Evolutionary conservation across 2,888 invertebrate species (phyloP).

Genomic region (Acanthacorydalis orientalis): DNA sequence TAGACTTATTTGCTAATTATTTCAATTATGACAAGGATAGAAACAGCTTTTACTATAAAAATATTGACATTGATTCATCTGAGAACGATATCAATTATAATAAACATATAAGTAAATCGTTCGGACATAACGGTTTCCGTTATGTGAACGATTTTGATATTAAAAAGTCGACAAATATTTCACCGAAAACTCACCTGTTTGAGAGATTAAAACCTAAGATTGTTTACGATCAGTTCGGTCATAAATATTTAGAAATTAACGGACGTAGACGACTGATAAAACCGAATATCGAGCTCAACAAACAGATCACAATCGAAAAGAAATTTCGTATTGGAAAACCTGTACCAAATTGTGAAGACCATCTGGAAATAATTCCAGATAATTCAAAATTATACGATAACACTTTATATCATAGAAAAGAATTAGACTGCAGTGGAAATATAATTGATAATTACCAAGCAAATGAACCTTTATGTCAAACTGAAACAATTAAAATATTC

Average conservation of each 20-base stretch:
- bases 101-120: neutral
- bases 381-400: neutral
- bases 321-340: neutral
- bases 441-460: neutral
- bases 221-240: slow-evolving; percentile 16
- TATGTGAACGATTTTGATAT: neutral
- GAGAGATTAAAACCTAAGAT: slow-evolving; percentile 6
- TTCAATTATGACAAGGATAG: neutral
- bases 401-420: slow-evolving; percentile 1
- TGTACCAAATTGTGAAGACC: neutral
- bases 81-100: neutral
- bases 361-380: neutral
- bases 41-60: neutral
- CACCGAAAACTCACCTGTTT: neutral
- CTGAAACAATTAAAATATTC: slow-evolving; percentile 6
- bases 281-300: slow-evolving; percentile 12
- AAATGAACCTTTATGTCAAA: slow-evolving; percentile 4
- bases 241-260: slow-evolving; percentile 19
- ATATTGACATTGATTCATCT: neutral
- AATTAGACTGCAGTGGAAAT: neutral
- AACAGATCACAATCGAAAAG: slow-evolving; percentile 1
- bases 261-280: slow-evolving; percentile 15
- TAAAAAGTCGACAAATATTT: neutral
- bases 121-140: too few species aligned
- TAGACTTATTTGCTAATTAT: slow-evolving; percentile 2